Conservation (phyloP, 2,888 invertebrate genomes). For the Drosophila longiperda region DNA sequence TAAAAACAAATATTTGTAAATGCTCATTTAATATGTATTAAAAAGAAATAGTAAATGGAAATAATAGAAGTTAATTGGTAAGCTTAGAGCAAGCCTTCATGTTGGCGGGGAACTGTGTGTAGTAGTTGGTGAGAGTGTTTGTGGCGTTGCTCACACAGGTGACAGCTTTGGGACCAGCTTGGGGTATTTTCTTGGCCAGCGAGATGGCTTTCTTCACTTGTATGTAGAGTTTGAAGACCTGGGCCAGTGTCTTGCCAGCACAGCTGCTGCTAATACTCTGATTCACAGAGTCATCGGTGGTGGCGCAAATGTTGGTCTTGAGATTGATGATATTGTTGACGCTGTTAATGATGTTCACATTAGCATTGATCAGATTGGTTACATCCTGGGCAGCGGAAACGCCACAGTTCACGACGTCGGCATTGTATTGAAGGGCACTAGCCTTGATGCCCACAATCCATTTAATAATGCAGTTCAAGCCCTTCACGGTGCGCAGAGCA, state of each 20-base stretch:
- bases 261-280: conserved; percentile 47
- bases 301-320: conserved; percentile 57
- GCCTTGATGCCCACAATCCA: conserved; percentile 60
- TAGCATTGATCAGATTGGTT: conserved; percentile 62
- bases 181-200: conserved; percentile 62
- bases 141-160: conserved; percentile 51
- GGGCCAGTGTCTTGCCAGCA: conserved; percentile 39
- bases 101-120: conserved; percentile 62
- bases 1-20: not conserved
- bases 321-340: conserved; percentile 58
- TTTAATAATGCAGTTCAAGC: conserved; percentile 71
- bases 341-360: conserved; percentile 54
- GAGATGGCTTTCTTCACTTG: conserved; percentile 44
- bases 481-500: conserved; percentile 64
- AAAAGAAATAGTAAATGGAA: not conserved
- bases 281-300: conserved; percentile 9
- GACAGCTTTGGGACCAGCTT: conserved; percentile 62
- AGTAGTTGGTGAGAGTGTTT: conserved; percentile 48
- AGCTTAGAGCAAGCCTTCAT: conserved; percentile 67
- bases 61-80: conserved; percentile 31
- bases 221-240: conserved; percentile 46
- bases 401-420: conserved; percentile 58
- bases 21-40: conserved; percentile 1
- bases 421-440: conserved; percentile 54
- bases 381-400: conserved; percentile 55